Evolutionary conservation across 2,888 invertebrate species (phyloP), one percentile per base, ranked within the genome.

Genomic region (Trisateles emortualis): DNA sequence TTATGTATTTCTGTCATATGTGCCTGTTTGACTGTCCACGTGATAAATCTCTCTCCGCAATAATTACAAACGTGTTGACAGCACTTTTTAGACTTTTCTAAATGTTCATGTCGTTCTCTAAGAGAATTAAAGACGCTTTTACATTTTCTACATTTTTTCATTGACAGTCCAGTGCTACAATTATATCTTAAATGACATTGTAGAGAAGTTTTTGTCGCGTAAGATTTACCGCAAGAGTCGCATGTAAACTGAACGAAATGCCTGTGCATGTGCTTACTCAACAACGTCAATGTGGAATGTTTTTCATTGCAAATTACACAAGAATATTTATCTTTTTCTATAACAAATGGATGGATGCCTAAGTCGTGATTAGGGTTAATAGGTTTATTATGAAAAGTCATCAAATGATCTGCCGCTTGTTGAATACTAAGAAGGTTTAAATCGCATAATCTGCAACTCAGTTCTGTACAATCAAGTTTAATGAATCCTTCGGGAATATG

Each of bases 181-280:
- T 54, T 54, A 35, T 70, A 65, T 6, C 72, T 63, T 0, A 75
- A 54, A 32, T 82, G 81, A 22, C 72, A 68, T 0, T 72, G 68
- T 22, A 82, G 41, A 0, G 74, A 72, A 0, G 79, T 68, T 2
- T 69, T 56, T 0, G 76, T 71, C 0, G 74, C 72, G 36, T 78
- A 82, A 1, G 75, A 75, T 41, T 77, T 80, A 0, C 82, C 83
- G 42, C 83, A 83, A 0, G 70, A 22, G 44, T 84, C 80, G 6
- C 84, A 83, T 0, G 80, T 74, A 33, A 76, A 82, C 45, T 76
- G 79, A 1, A 70, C 69, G 40, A 78, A 86, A 51, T 83, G 82
- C 0, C 68, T 64, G 36, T 79, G 75, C 1, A 76, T 74, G 17
- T 71, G 71, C 42, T 52, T 74, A 19, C 78, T 79, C 0, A 77